Percentiles rank a stretch among this genome's conserved stretches.
These are phyloP conservation scores for Trachurus trachurus DNA, from an alignment of 2,797 vertebrate genomes.

Conservation along the genomic window DNA sequence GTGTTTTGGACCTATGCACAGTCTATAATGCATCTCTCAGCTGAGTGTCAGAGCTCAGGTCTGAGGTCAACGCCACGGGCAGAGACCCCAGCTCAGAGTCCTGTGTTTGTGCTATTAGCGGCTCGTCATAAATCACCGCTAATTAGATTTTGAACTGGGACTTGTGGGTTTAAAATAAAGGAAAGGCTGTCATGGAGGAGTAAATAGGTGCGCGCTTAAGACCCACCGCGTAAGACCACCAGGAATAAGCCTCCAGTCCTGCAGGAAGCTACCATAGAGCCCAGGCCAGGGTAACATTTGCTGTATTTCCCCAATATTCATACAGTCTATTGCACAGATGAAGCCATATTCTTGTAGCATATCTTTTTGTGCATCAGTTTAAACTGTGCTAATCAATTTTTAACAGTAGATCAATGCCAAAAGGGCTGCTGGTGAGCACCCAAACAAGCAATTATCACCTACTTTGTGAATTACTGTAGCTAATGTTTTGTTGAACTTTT, in stretches of 20 bases:
- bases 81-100: conserved; percentile 36
- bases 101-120: conserved; percentile 31
- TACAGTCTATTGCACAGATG: too few relatives aligned
- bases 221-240: conserved; percentile 44
- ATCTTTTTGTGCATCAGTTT: too few relatives aligned
- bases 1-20: background rate
- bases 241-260: conserved; percentile 19
- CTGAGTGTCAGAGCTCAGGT: conserved; percentile 22
- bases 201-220: conserved; percentile 56
- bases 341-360: too few relatives aligned
- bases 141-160: conserved; percentile 50
- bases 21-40: background rate
- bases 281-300: too few relatives aligned
- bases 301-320: too few relatives aligned
- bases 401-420: too few relatives aligned
- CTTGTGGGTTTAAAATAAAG: conserved; percentile 52
- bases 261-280: conserved; percentile 11
- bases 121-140: conserved; percentile 50
- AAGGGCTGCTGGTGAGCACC: too few relatives aligned
- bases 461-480: too few relatives aligned
- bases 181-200: conserved; percentile 30
- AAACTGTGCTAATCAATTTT: too few relatives aligned
- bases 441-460: too few relatives aligned
- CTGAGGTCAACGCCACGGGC: conserved; percentile 51
- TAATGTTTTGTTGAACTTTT: too few relatives aligned